Evolutionary conservation across 2,888 invertebrate species (phyloP).

Genomic region (Tetragnatha montana): DNA sequence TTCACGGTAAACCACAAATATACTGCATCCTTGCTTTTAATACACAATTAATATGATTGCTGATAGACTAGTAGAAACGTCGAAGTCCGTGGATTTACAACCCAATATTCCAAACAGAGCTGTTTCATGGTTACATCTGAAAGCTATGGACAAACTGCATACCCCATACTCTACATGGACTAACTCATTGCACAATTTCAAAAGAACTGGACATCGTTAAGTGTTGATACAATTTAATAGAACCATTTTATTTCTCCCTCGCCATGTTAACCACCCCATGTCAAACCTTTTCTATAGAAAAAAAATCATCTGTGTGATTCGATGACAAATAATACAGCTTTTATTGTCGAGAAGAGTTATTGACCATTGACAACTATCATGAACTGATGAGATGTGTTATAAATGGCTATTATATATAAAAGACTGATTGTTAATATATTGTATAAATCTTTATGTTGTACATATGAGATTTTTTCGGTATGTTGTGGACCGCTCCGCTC

Average conservation of each 20-base stretch:
- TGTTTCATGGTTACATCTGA: too few relatives aligned
- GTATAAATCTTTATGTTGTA: conserved; percentile 57
- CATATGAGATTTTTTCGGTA: conserved; percentile 23
- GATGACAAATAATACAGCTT: background rate
- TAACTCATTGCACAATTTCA: background rate
- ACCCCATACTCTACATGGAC: background rate
- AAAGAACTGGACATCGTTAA: background rate
- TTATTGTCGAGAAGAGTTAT: background rate
- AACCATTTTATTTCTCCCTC: background rate
- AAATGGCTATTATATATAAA: background rate
- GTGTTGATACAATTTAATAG: background rate
- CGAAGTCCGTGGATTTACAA: too few relatives aligned
- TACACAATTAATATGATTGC: too few relatives aligned
- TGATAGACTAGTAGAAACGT: too few relatives aligned
- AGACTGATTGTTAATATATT: conserved; percentile 50
- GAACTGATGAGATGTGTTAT: background rate
- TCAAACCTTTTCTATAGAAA: background rate
- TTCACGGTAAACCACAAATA: too few relatives aligned
- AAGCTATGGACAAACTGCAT: background rate
- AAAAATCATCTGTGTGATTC: background rate
- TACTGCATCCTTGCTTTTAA: too few relatives aligned
- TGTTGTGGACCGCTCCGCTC: conserved; percentile 52
- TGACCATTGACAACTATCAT: background rate
- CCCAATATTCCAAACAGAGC: too few relatives aligned
- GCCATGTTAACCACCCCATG: background rate